Evolutionary conservation across 2,797 vertebrate species (phyloP), one percentile per base, ranked within the genome.

Genomic region (Petrocephalus schoutedeni): DNA sequence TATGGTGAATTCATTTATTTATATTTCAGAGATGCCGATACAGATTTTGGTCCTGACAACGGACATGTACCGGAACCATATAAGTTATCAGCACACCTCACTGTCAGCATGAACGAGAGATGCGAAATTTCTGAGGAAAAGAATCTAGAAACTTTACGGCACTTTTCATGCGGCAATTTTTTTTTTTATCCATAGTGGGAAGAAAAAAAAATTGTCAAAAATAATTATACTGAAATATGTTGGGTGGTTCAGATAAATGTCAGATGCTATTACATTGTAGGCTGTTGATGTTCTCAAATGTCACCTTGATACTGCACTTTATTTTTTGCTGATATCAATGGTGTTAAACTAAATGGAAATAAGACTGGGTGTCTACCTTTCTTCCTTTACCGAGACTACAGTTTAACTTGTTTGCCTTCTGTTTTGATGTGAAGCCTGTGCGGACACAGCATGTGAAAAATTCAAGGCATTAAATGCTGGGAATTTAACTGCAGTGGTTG

Each of bases 141-240:
- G 21, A 53, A 83, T 32, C 57, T 4, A 49, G 49, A 53, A 23
- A 36, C 59, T 86, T 86, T 58, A 59, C 8, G 85, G 85, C 7
- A 64, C 49, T 86, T 86, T 86, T 85, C 28, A 80, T 80, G 45
- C 45, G 49, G 41, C 3, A 36, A 14, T 45, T 16, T 36, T 23
- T 64, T 86, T 41, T 6, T 57, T 59, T 28, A 67, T 67, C 58
- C 58, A 64, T 19, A 86, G 19, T 86, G 58, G 45, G 86, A 86
- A 64, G 58, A 58, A 86, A 58, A 86, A 67, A 86, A 86, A 64
- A 51, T 61, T 86, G 58, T 86, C 86, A 86, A 64, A 86, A 64
- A 86, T 67, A 49, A 86, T 86, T 64, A 61, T 45, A 3, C 57
- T 61, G 23, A 41, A 86, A 86, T 58, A 10, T 41, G 36, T 80